Evolutionary conservation across 1,140 invertebrate species (phyloP).

Genomic region (Formica exsecta): DNA sequence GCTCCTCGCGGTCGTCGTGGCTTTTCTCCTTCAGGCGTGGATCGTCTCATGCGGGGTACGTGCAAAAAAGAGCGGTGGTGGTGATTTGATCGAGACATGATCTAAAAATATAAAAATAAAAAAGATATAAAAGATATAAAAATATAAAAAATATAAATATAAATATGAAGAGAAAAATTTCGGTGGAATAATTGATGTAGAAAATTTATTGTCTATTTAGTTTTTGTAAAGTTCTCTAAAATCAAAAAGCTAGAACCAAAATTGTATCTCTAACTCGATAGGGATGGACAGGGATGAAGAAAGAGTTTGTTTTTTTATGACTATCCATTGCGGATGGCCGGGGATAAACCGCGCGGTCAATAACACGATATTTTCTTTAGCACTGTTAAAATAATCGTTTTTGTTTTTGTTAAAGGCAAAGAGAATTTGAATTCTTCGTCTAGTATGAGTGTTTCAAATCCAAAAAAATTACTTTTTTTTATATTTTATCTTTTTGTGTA

Average conservation of each 20-base stretch:
- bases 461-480: not conserved
- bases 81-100: not conserved
- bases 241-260: not conserved
- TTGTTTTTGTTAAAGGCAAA: not conserved
- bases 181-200: not conserved
- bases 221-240: not conserved
- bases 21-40: constrained; percentile 46
- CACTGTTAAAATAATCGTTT: not conserved
- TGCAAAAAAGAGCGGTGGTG: constrained; percentile 16
- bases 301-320: not conserved
- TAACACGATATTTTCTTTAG: not conserved
- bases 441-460: not conserved
- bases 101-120: not conserved
- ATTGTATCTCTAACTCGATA: not conserved
- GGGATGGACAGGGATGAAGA: not conserved
- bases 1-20: constrained; percentile 24
- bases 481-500: not conserved
- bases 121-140: not conserved
- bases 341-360: not conserved
- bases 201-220: not conserved
- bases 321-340: not conserved
- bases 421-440: not conserved
- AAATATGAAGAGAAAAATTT: not conserved
- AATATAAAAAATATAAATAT: not conserved
- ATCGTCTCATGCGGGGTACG: constrained; percentile 71